A percentile compares a stretch with the other conserved stretches of the same genome.
Evolutionary conservation across 2,888 invertebrate species (phyloP).

Genomic region (Stegophylla sp.): DNA sequence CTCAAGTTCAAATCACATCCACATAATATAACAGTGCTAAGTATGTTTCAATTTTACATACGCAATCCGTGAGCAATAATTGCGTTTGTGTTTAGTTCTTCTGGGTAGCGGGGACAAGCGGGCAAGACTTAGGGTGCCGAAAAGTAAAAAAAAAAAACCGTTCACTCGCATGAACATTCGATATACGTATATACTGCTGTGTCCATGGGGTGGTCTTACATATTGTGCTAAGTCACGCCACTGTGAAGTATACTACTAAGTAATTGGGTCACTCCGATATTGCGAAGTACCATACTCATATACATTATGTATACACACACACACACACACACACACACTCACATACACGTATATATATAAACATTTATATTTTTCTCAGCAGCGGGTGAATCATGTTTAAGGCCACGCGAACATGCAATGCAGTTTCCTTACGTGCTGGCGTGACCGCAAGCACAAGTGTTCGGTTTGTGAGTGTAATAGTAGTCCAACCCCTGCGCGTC

Average conservation of each 20-base stretch:
- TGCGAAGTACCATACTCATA: background rate
- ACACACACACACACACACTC: background rate
- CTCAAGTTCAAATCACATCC: too few relatives aligned
- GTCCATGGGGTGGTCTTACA: background rate
- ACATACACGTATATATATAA: background rate
- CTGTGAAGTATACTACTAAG: background rate
- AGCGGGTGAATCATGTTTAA: constrained; percentile 25
- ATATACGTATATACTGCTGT: background rate
- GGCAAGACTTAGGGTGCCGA: background rate
- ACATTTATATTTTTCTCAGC: constrained; percentile 10
- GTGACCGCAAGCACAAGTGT: constrained; percentile 33
- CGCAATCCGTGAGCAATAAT: too few relatives aligned
- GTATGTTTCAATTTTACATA: too few relatives aligned
- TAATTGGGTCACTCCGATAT: background rate
- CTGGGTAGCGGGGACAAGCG: background rate
- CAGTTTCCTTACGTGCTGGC: constrained; percentile 44
- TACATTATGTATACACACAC: too few relatives aligned
- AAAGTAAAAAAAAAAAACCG: constrained; percentile 6
- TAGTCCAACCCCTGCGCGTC: background rate
- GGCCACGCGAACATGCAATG: constrained; percentile 41
- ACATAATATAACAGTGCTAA: too few relatives aligned
- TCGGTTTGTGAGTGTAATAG: background rate
- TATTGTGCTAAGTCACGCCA: constrained; percentile 1
- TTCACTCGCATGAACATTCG: background rate
- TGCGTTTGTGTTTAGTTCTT: too few relatives aligned